Percentiles rank a stretch among this genome's conserved stretches.
Evolutionary conservation across 2,113 vertebrate genomes (phyloP).

Genomic region (Helogale parvula): DNA sequence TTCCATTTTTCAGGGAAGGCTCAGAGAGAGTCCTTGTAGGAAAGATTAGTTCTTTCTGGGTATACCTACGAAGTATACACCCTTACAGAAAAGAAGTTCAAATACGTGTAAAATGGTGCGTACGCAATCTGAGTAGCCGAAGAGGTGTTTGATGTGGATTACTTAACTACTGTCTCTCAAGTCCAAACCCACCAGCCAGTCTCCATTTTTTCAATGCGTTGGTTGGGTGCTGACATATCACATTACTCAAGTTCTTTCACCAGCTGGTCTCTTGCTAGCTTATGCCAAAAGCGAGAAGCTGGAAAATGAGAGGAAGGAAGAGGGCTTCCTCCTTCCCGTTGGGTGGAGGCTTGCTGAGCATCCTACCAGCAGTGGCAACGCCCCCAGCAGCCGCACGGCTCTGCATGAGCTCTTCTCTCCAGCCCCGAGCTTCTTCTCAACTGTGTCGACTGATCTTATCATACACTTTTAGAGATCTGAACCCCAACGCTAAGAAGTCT

Average conservation of each 20-base stretch:
- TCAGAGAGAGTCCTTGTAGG: neutral
- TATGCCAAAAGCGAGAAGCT: neutral
- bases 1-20: neutral
- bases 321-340: neutral
- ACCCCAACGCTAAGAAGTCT: neutral
- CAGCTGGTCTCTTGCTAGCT: neutral
- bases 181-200: neutral
- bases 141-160: rapidly evolving
- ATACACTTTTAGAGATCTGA: neutral
- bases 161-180: neutral
- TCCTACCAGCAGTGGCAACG: rapidly evolving
- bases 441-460: rapidly evolving
- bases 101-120: rapidly evolving
- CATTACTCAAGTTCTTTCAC: neutral
- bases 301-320: neutral
- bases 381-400: rapidly evolving
- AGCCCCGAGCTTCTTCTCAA: neutral
- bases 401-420: neutral
- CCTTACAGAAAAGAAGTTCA: neutral
- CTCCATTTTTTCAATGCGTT: neutral
- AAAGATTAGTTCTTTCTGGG: neutral
- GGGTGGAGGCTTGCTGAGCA: rapidly evolving
- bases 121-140: neutral
- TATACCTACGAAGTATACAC: neutral
- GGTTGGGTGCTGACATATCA: neutral